A percentile compares a stretch with the other conserved stretches of the same genome.
Conservation (phyloP, 2,888 invertebrate species). For the Anaspis maculata region DNA sequence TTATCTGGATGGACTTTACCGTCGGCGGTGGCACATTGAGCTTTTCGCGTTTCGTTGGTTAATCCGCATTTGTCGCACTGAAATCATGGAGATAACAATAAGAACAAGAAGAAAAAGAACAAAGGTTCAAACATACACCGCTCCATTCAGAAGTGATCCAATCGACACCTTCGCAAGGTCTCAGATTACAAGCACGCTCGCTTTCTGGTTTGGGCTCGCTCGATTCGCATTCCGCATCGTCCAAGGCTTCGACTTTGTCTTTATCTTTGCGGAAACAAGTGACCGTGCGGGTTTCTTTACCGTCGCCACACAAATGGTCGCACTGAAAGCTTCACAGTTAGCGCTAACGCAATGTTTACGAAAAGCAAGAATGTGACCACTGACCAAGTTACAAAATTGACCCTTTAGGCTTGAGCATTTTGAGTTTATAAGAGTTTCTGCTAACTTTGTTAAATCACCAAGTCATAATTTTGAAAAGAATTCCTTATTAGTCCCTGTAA, state of each 20-base stretch:
- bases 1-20: constrained; percentile 60
- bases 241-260: constrained; percentile 57
- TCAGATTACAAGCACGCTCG: constrained; percentile 62
- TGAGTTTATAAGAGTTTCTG: too few species aligned
- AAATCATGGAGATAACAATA: too few species aligned
- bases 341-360: constrained; percentile 3
- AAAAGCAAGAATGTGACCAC: too few species aligned
- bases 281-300: constrained; percentile 71
- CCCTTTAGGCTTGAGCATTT: too few species aligned
- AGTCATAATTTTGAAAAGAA: too few species aligned
- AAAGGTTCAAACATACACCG: constrained; percentile 55
- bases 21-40: constrained; percentile 63
- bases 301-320: constrained; percentile 84
- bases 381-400: too few species aligned
- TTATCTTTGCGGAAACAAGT: constrained; percentile 65
- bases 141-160: constrained; percentile 85
- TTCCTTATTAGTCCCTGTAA: too few species aligned
- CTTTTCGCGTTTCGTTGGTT: constrained; percentile 62
- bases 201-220: constrained; percentile 60
- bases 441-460: too few species aligned
- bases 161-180: constrained; percentile 86
- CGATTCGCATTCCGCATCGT: constrained; percentile 54
- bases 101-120: constrained; percentile 1
- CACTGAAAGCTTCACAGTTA: too few species aligned
- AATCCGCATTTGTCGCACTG: constrained; percentile 76